Evolutionary conservation across 2,113 vertebrate genomes (phyloP).

Genomic region (Nasalis larvatus): DNA sequence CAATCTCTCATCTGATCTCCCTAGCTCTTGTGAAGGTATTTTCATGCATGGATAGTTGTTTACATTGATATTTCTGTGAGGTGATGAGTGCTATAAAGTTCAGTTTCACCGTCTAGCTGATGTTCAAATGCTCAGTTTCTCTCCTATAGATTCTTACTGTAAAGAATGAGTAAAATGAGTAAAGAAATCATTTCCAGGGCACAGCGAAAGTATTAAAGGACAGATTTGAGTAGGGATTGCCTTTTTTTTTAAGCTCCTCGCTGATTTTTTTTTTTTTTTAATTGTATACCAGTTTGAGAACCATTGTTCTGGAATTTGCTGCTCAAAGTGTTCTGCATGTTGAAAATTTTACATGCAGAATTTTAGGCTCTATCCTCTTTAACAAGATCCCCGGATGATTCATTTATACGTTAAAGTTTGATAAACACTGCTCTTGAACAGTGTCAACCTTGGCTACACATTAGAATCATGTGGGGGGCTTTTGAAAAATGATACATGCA

Average conservation of each 20-base stretch:
- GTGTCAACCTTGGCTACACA: not conserved
- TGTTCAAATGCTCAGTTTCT: not conserved
- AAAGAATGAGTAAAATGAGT: not conserved
- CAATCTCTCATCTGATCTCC: not conserved
- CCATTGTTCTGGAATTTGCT: not conserved
- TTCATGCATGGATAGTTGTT: not conserved
- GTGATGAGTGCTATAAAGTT: not conserved
- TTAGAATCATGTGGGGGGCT: not conserved
- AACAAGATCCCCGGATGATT: not conserved
- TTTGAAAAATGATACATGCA: conserved; percentile 2
- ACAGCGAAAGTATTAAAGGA: not conserved
- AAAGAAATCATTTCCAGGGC: not conserved
- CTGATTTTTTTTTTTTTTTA: not conserved
- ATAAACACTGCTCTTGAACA: conserved; percentile 35
- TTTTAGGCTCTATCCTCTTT: not conserved
- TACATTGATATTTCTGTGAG: not conserved
- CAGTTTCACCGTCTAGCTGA: not conserved
- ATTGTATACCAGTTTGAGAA: not conserved
- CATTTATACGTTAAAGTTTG: not conserved
- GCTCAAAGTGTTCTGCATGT: not conserved
- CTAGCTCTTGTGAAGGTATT: not conserved
- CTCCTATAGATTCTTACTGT: not conserved
- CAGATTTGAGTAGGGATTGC: not conserved
- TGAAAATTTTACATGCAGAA: not conserved
- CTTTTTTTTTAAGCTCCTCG: not conserved